Conservation (phyloP, 92 coral and sea anemone species). For the Pocillopora meandrina region DNA sequence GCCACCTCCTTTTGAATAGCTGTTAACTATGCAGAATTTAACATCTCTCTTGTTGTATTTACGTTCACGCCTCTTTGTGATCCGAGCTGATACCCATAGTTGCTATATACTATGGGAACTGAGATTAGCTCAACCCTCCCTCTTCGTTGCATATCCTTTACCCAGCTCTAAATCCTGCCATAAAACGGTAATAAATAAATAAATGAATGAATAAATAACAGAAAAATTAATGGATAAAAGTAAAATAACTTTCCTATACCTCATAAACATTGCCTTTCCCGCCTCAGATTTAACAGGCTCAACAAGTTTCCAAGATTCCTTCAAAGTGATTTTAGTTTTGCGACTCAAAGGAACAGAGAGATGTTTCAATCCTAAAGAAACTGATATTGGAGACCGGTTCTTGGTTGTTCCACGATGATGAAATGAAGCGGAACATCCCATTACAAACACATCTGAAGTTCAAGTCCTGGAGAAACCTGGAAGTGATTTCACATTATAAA, state of each 20-base stretch:
- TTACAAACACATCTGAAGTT: background rate
- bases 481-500: background rate
- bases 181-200: too few relatives aligned
- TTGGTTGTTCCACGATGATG: background rate
- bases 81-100: too few relatives aligned
- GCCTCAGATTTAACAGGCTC: constrained; percentile 61
- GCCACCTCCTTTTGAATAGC: too few relatives aligned
- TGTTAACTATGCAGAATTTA: too few relatives aligned
- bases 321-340: constrained; percentile 33
- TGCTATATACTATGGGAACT: too few relatives aligned
- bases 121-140: too few relatives aligned
- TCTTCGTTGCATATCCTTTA: too few relatives aligned
- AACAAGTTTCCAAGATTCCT: constrained; percentile 62
- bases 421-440: constrained; percentile 22
- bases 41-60: too few relatives aligned
- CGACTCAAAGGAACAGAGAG: constrained; percentile 8
- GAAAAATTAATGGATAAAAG: too few relatives aligned
- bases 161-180: too few relatives aligned
- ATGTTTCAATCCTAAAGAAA: background rate
- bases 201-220: too few relatives aligned
- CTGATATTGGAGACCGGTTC: background rate
- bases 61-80: too few relatives aligned
- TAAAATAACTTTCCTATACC: constrained; percentile 19
- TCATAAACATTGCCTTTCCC: constrained; percentile 59
- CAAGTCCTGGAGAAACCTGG: background rate